Conservation (phyloP, 1,140 invertebrate species). For the Eupristina koningsbergeri region DNA sequence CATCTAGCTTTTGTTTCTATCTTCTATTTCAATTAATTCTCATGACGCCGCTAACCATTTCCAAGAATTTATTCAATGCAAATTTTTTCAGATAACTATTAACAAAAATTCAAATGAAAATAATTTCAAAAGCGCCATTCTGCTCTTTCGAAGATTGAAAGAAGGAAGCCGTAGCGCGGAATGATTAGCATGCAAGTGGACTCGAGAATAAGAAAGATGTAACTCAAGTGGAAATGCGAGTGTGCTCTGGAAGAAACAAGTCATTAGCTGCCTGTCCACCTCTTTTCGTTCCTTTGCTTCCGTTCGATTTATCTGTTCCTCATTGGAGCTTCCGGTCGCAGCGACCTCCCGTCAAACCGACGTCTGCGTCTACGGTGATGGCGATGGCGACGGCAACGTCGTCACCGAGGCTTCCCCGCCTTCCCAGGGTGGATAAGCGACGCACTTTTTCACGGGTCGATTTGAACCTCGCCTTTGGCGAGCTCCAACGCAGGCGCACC, state of each 20-base stretch:
- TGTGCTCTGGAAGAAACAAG: neutral
- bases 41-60: no score
- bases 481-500: constrained; percentile 59
- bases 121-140: no score
- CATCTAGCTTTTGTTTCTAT: neutral
- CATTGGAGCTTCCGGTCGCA: neutral
- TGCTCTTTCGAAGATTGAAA: no score
- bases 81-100: no score
- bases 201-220: no score
- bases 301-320: neutral
- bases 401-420: neutral
- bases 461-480: constrained; percentile 57
- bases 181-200: no score
- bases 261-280: neutral
- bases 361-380: no score
- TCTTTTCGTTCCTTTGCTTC: no score
- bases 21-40: no score
- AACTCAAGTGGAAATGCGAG: neutral
- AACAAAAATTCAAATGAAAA: no score
- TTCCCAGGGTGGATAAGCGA: constrained; percentile 26
- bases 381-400: neutral
- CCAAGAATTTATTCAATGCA: no score
- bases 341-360: neutral
- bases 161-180: no score
- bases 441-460: constrained; percentile 70